phyloP scores from a whole-genome alignment of 2,113 vertebrate genomes.

The Phalacrocorax carbo region DNA sequence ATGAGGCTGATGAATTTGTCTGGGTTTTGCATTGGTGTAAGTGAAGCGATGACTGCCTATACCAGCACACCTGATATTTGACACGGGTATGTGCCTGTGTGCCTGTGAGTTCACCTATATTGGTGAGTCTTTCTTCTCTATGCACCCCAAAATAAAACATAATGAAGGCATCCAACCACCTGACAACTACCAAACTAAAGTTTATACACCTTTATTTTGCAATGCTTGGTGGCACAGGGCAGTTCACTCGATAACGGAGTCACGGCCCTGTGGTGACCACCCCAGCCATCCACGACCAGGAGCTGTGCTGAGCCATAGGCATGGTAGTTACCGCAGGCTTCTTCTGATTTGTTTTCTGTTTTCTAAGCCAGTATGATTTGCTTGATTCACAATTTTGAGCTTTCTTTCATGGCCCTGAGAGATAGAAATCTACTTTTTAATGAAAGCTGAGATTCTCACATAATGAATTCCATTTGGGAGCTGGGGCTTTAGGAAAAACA shows the following conservation, averaged over 20 bases:
- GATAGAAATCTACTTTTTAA: background rate
- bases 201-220: background rate
- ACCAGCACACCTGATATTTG: background rate
- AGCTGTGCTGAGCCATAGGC: background rate
- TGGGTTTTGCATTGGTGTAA: background rate
- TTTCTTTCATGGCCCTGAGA: background rate
- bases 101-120: background rate
- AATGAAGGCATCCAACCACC: background rate
- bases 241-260: background rate
- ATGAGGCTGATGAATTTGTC: background rate
- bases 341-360: background rate
- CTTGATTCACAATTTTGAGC: background rate
- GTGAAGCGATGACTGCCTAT: background rate
- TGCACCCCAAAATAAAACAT: background rate
- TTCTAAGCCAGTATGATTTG: background rate
- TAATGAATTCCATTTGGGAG: background rate
- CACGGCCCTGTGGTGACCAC: background rate
- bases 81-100: fast-evolving
- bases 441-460: background rate
- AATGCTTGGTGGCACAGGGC: background rate
- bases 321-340: background rate
- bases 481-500: background rate
- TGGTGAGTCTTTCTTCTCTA: background rate
- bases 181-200: background rate
- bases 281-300: fast-evolving